Conservation (phyloP, 1,140 invertebrate genomes). For the Microplitis mediator region DNA sequence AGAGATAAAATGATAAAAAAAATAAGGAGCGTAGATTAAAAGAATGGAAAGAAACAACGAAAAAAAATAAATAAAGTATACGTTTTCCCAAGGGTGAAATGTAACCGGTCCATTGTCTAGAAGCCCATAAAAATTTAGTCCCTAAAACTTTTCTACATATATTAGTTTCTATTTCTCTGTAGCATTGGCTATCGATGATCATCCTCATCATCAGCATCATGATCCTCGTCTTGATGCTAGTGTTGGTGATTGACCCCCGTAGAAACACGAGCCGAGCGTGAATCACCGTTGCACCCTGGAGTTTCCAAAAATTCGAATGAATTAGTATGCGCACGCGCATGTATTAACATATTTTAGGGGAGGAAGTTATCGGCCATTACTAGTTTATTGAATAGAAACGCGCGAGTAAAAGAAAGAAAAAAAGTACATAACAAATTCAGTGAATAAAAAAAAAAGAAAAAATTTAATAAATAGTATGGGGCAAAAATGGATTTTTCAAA, state of each 20-base stretch:
- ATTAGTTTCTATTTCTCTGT: conserved; percentile 4
- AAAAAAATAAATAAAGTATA: not conserved
- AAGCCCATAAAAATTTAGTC: conserved; percentile 33
- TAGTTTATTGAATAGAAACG: conserved; percentile 40
- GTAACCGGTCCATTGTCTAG: conserved; percentile 24
- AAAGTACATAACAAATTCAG: conserved; percentile 33
- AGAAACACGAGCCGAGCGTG: conserved; percentile 44
- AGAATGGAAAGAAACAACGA: conserved; percentile 5
- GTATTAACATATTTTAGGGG: conserved; percentile 56
- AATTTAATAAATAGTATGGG: not conserved
- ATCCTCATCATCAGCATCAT: conserved; percentile 14
- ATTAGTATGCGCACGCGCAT: conserved; percentile 58
- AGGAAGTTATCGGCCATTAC: conserved; percentile 51
- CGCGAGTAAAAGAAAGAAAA: conserved; percentile 34
- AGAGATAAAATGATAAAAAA: not conserved
- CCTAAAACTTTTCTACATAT: not conserved
- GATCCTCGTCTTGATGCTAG: too few species aligned
- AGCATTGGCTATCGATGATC: not conserved
- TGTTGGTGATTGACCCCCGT: conserved; percentile 8
- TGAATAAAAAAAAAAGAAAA: not conserved
- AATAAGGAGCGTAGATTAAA: not conserved
- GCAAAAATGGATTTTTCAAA: conserved; percentile 43
- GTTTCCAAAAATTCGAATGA: conserved; percentile 56
- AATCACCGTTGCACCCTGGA: conserved; percentile 39
- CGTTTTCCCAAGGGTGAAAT: conserved; percentile 19